phyloP scores from a whole-genome alignment of 2,888 invertebrate species.

The Uloborus plumipes region DNA sequence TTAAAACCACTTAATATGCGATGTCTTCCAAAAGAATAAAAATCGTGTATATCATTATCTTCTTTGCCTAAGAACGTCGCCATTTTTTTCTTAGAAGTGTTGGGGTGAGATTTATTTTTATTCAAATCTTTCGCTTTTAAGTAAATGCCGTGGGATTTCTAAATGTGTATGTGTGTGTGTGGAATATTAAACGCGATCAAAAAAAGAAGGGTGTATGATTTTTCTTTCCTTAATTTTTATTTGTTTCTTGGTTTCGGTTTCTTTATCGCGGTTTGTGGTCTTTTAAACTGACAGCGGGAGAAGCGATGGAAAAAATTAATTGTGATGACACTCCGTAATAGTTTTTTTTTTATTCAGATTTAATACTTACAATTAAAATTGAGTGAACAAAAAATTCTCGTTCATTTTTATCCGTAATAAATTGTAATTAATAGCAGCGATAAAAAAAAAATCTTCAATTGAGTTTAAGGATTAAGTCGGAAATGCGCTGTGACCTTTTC shows the following conservation, averaged over 20 bases:
- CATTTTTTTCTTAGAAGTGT: slow-evolving; percentile 5
- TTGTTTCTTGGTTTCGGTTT: too few species aligned
- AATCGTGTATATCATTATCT: slow-evolving; percentile 61
- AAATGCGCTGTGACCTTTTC: slow-evolving; percentile 13
- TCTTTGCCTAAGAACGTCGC: slow-evolving; percentile 20
- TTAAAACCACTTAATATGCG: slow-evolving; percentile 58
- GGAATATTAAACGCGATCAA: slow-evolving; percentile 49
- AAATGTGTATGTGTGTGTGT: slow-evolving; percentile 30
- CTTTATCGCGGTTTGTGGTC: too few species aligned
- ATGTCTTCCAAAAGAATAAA: slow-evolving; percentile 44
- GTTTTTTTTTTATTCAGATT: too few species aligned
- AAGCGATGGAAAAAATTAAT: too few species aligned
- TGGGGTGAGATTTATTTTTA: slow-evolving; percentile 47
- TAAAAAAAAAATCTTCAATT: slow-evolving; percentile 23
- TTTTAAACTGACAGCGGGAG: too few species aligned
- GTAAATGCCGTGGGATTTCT: slow-evolving; percentile 23
- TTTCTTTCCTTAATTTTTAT: slow-evolving; percentile 5
- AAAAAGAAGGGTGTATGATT: slow-evolving; percentile 21
- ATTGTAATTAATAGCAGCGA: slow-evolving; percentile 16
- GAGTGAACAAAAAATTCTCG: too few species aligned
- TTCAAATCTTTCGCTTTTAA: slow-evolving; percentile 60
- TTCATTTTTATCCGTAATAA: not conserved
- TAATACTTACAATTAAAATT: too few species aligned
- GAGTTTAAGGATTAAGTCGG: slow-evolving; percentile 16
- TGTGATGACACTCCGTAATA: too few species aligned